Conservation (phyloP, 2,888 invertebrate species). For the Aleiodes leptofemur region DNA sequence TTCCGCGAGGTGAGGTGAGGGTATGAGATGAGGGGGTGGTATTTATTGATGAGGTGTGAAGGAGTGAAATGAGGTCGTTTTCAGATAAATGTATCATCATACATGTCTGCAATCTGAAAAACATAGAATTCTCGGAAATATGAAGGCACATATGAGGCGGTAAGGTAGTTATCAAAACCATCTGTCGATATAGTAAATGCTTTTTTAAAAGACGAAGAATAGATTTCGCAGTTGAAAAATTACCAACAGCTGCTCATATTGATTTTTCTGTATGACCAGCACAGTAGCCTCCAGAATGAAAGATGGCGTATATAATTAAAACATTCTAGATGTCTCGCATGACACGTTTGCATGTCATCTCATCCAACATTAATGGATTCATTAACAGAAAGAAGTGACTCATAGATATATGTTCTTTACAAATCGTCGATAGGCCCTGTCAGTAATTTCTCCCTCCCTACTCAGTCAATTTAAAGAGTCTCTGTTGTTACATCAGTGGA, state of each 20-base stretch:
- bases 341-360: constrained; percentile 22
- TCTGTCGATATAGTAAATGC: too few relatives aligned
- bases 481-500: background rate
- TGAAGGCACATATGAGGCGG: too few relatives aligned
- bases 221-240: background rate
- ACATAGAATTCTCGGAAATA: too few relatives aligned
- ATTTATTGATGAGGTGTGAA: too few relatives aligned
- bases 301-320: constrained; percentile 12
- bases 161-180: too few relatives aligned
- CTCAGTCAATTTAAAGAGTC: background rate
- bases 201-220: too few relatives aligned
- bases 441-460: background rate
- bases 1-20: too few relatives aligned
- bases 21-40: too few relatives aligned
- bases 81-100: too few relatives aligned
- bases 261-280: background rate
- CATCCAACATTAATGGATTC: constrained; percentile 15
- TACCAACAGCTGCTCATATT: background rate
- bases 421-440: background rate
- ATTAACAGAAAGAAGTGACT: background rate
- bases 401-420: background rate
- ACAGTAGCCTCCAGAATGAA: background rate
- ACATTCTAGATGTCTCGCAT: background rate
- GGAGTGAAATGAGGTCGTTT: too few relatives aligned
- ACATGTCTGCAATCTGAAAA: too few relatives aligned